Conservation (phyloP, 2,113 vertebrate genomes). For the Pseudorhombus dupliciocellatus region DNA sequence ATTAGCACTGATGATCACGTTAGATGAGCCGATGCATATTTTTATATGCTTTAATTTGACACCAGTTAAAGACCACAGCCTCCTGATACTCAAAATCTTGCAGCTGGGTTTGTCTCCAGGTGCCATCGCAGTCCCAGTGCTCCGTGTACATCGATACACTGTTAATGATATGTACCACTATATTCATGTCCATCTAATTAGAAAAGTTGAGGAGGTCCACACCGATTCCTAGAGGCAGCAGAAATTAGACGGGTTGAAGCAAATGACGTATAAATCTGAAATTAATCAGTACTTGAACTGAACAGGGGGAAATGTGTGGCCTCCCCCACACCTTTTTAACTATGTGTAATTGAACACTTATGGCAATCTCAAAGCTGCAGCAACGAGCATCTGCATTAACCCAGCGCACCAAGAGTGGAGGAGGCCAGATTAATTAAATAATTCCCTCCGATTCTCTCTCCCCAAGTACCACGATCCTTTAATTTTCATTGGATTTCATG, state of each 20-base stretch:
- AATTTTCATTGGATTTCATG: slow-evolving; percentile 68
- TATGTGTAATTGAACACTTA: slow-evolving; percentile 70
- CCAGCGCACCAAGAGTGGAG: slow-evolving; percentile 58
- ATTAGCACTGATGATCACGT: slow-evolving; percentile 8
- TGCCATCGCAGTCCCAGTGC: slow-evolving; percentile 46
- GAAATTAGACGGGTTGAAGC: slow-evolving; percentile 63
- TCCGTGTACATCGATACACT: slow-evolving; percentile 63
- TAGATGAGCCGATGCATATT: slow-evolving; percentile 54
- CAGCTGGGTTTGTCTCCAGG: slow-evolving; percentile 42
- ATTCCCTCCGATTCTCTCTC: slow-evolving; percentile 39
- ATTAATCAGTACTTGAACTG: slow-evolving; percentile 76
- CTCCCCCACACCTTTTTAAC: slow-evolving; percentile 43
- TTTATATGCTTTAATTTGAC: slow-evolving; percentile 57
- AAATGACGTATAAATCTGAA: slow-evolving; percentile 71
- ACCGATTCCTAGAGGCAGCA: slow-evolving; percentile 53
- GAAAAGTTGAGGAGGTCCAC: slow-evolving; percentile 72
- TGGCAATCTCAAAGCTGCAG: slow-evolving; percentile 56
- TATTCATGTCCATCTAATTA: slow-evolving; percentile 71
- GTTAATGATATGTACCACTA: slow-evolving; percentile 61
- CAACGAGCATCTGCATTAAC: slow-evolving; percentile 65
- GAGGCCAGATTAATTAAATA: slow-evolving; percentile 64
- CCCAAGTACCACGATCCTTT: slow-evolving; percentile 47
- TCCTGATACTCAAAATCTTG: slow-evolving; percentile 36
- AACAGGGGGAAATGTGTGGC: slow-evolving; percentile 35
- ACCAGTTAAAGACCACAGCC: slow-evolving; percentile 29